Base-by-base conservation (phyloP, 2,888 invertebrate species). In the Tachina grossa region DNA sequence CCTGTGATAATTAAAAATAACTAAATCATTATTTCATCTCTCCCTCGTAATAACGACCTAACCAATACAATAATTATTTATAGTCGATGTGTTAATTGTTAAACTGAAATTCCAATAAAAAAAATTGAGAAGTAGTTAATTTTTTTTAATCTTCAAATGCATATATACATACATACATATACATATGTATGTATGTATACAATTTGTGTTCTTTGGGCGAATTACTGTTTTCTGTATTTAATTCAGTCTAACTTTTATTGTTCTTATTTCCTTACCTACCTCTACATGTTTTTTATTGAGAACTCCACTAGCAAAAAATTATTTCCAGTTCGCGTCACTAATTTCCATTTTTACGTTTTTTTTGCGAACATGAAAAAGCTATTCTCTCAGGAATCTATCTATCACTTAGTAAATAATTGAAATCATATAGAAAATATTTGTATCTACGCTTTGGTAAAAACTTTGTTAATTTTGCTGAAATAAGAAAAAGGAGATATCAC, bases 1-100 rank as follows among this genome's bases (percentile, higher is more conserved):
- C 47, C 83, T 92, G 51, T 92, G 90, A 83, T 65, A 47, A 71
- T 47, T 55, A 49, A 78, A 63, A 3, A 47, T 5, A 55, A 63
- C 65, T 41, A 49, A 57, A 5, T 6, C 31, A 31, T 31, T 31
- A 31, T 31, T 31, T 77, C 65, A 75, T 14, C 65, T 14, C 65
- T 49, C 19, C 45, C 47, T 31, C 31, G 49, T 55, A 71, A 43
- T 49, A 72, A 68, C 14, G 39, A 69, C 63, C 51, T 53, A 63
- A 39, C 45, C 59, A 45, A 74, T 51, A 66, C 72, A 77, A 83
- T 76, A 83, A 83, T 66, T 45, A 78, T 66, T 69, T 79, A 65
- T 72, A 74, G 22, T 66, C 69, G 75, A 79, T 82, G 71, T 83
- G 85, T 83, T 85, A 85, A 80, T 85, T 85, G 85, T 85, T 85